These are phyloP conservation scores for Euura lappo DNA, from an alignment of 1,140 invertebrate species.

Conservation along the genomic window DNA sequence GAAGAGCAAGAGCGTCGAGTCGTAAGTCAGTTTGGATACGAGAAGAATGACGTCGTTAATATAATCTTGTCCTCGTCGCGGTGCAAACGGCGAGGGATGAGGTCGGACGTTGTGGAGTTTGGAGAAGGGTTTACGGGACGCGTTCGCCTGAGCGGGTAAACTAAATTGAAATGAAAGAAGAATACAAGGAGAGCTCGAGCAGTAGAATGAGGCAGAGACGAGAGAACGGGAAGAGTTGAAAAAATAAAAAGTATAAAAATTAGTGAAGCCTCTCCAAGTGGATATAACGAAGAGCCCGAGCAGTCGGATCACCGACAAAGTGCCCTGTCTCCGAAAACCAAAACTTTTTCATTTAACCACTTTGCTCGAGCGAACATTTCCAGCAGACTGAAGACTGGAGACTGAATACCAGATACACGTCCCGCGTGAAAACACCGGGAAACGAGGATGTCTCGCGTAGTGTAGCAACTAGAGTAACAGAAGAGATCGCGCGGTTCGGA, in stretches of 20 bases:
- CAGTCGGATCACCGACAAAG: constrained; percentile 2
- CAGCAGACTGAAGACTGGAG: neutral
- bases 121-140: constrained; percentile 9
- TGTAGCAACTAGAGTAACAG: no score
- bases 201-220: neutral
- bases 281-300: neutral
- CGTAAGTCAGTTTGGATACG: constrained; percentile 12
- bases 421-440: no score
- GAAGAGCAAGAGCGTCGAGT: neutral
- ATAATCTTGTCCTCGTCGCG: neutral
- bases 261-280: neutral
- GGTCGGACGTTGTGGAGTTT: neutral
- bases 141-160: neutral
- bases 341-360: neutral
- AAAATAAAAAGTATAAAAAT: constrained; percentile 1
- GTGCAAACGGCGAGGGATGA: constrained; percentile 1
- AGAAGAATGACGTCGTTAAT: neutral
- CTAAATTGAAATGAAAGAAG: neutral
- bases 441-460: no score
- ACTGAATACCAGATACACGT: neutral
- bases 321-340: neutral
- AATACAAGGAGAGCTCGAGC: neutral
- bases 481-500: no score
- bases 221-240: neutral
- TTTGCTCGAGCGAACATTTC: neutral